Evolutionary conservation across 2,888 invertebrate species (phyloP).

Genomic region (Sceliomorpha sp.): DNA sequence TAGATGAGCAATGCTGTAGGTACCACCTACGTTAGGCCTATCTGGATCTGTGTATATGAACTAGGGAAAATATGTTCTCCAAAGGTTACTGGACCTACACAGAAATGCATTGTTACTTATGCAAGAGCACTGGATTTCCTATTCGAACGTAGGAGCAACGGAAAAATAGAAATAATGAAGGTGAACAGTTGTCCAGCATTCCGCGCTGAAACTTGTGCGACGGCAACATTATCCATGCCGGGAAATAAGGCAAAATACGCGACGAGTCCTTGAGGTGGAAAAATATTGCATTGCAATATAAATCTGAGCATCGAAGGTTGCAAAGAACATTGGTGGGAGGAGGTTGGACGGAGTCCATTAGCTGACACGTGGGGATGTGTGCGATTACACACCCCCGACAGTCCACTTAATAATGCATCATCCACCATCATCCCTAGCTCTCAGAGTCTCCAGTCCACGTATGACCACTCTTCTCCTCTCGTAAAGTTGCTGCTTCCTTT

Average conservation of each 20-base stretch:
- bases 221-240: too few relatives aligned
- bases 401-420: constrained; percentile 80
- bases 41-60: too few relatives aligned
- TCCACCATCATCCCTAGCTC: constrained; percentile 67
- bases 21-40: too few relatives aligned
- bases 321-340: constrained; percentile 41
- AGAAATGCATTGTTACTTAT: too few relatives aligned
- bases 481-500: constrained; percentile 50
- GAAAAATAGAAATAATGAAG: too few relatives aligned
- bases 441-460: constrained; percentile 65
- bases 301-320: constrained; percentile 30
- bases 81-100: too few relatives aligned
- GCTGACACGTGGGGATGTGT: constrained; percentile 73
- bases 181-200: too few relatives aligned
- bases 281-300: constrained; percentile 24
- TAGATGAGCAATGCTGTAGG: too few relatives aligned
- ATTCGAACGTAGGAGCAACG: too few relatives aligned
- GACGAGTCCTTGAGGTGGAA: constrained; percentile 31
- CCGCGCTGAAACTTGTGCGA: too few relatives aligned
- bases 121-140: too few relatives aligned
- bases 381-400: constrained; percentile 73
- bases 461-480: constrained; percentile 66
- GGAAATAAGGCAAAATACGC: constrained; percentile 7
- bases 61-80: too few relatives aligned
- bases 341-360: constrained; percentile 74